A percentile compares a stretch with the other conserved stretches of the same genome.
phyloP scores from a whole-genome alignment of 2,113 vertebrate genomes.

The Xiphophorus hellerii region DNA sequence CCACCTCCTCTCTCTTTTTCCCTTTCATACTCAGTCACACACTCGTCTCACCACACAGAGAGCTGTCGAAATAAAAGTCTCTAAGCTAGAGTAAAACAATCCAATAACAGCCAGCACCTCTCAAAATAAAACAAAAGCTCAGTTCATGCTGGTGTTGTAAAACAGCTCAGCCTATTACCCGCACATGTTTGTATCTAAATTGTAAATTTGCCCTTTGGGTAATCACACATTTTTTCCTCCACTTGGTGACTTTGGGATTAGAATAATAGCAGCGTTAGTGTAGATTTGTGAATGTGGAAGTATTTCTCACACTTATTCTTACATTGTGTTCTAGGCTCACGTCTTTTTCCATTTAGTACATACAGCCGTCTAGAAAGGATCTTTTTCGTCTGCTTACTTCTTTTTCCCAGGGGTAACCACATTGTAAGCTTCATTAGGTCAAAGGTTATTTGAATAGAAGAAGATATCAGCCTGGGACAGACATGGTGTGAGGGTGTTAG shows the following conservation, averaged over 20 bases:
- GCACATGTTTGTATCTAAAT: slow-evolving; percentile 47
- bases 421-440: slow-evolving; percentile 47
- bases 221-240: slow-evolving; percentile 43
- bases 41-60: slow-evolving; percentile 40
- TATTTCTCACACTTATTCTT: slow-evolving; percentile 20
- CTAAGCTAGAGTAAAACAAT: slow-evolving; percentile 70
- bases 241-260: slow-evolving; percentile 49
- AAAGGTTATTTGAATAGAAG: slow-evolving; percentile 75
- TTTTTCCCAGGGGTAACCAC: slow-evolving; percentile 5
- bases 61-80: slow-evolving; percentile 59
- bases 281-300: slow-evolving; percentile 8
- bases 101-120: slow-evolving; percentile 69
- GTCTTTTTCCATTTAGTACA: slow-evolving; percentile 6
- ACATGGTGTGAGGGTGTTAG: slow-evolving; percentile 71
- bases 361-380: background rate
- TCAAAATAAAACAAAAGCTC: slow-evolving; percentile 70
- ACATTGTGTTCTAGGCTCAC: slow-evolving; percentile 24
- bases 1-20: slow-evolving; percentile 3
- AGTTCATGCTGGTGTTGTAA: slow-evolving; percentile 64
- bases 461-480: slow-evolving; percentile 80
- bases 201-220: slow-evolving; percentile 64
- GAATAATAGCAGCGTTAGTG: slow-evolving; percentile 26
- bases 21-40: slow-evolving; percentile 39
- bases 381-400: slow-evolving; percentile 2
- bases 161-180: slow-evolving; percentile 59